Percentiles rank a stretch among this genome's conserved stretches.
Conservation (phyloP, 2,888 invertebrate genomes). For the Lithophane semibrunnea region DNA sequence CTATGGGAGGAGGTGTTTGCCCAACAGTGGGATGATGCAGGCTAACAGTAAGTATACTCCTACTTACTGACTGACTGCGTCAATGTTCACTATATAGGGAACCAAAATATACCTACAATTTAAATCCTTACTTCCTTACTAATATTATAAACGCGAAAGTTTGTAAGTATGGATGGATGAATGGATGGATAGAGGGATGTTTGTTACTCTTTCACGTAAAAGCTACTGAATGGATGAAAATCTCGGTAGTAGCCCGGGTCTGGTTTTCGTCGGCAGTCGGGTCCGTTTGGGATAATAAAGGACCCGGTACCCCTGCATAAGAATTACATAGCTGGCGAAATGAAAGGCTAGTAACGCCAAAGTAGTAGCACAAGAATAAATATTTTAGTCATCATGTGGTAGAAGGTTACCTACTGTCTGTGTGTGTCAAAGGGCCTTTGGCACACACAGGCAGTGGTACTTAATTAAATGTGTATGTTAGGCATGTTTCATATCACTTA, state of each 20-base stretch:
- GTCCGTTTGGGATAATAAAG: no score
- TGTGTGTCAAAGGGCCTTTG: no score
- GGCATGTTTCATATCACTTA: not conserved
- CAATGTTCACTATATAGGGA: not conserved
- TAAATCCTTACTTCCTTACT: not conserved
- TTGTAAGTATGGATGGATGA: no score
- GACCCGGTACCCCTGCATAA: not conserved
- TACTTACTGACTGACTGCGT: not conserved
- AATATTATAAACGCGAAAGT: no score
- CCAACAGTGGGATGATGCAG: no score
- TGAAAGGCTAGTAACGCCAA: not conserved
- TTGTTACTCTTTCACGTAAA: no score
- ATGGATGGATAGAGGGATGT: no score
- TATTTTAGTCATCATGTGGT: no score
- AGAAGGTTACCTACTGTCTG: not conserved
- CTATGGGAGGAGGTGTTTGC: no score
- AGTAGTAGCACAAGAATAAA: not conserved
- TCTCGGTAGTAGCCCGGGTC: not conserved
- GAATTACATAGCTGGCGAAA: not conserved
- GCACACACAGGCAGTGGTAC: not conserved
- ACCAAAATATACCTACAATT: not conserved
- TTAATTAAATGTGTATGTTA: not conserved
- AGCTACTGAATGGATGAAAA: not conserved
- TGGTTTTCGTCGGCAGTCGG: no score
- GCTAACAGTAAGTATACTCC: no score